Conservation (phyloP, 2,888 invertebrate species). For the Xanthorhoe spadicearia region DNA sequence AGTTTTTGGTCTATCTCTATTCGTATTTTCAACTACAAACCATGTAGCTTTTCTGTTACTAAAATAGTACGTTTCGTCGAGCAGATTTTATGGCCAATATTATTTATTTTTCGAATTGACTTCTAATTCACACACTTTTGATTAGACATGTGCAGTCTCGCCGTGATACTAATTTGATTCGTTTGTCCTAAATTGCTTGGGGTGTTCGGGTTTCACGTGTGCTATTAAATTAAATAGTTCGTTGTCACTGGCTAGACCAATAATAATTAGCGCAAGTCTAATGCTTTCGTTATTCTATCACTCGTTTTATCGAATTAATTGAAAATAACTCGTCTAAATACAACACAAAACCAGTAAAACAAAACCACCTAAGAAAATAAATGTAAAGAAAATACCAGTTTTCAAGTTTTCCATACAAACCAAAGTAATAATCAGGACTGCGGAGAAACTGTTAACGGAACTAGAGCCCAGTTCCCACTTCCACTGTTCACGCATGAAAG, state of each 20-base stretch:
- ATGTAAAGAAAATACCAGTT: neutral
- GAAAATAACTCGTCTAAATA: too few relatives aligned
- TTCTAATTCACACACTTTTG: neutral
- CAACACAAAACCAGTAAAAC: neutral
- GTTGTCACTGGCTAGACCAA: neutral
- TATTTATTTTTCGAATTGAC: neutral
- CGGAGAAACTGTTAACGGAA: conserved; percentile 56
- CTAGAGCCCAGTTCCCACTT: conserved; percentile 53
- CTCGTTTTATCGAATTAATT: neutral
- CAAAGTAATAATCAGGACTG: conserved; percentile 25
- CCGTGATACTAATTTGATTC: conserved; percentile 10
- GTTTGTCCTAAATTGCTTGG: conserved; percentile 14
- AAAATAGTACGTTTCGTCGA: neutral
- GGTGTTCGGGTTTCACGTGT: conserved; percentile 11
- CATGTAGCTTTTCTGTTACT: neutral
- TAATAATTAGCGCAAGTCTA: neutral
- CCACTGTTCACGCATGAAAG: conserved; percentile 47
- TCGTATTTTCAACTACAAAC: neutral
- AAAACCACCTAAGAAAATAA: neutral
- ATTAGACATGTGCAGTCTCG: conserved; percentile 5
- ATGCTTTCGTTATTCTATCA: neutral
- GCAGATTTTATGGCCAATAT: neutral
- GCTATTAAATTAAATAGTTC: conserved; percentile 5
- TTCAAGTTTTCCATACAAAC: neutral
- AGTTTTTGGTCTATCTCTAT: too few relatives aligned